These are phyloP conservation scores for Accipiter virgatus DNA, from an alignment of 2,113 vertebrate genomes.

Conservation along the genomic window DNA sequence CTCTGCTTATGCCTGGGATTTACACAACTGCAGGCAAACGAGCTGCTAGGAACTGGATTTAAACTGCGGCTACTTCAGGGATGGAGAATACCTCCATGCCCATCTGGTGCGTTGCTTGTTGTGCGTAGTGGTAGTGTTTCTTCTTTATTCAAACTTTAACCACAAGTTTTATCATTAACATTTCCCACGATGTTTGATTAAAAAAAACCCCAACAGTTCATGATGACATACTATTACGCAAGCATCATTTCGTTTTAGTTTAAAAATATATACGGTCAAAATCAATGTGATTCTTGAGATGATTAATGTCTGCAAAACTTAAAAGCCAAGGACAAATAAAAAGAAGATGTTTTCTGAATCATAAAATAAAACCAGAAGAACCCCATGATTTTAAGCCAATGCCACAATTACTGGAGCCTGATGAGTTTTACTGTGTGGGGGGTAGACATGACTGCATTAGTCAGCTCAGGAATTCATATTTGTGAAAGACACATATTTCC, in stretches of 20 bases:
- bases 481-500: not conserved
- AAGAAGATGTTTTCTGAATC: not conserved
- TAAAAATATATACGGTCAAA: not conserved
- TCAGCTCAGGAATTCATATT: not conserved
- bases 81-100: not conserved
- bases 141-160: not conserved
- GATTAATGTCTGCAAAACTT: not conserved
- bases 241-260: not conserved
- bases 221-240: not conserved
- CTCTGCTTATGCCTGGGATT: not conserved
- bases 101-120: not conserved
- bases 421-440: not conserved
- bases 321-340: not conserved
- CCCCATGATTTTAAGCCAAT: not conserved
- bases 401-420: not conserved
- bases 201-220: not conserved
- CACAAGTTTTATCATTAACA: not conserved
- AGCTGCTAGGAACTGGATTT: not conserved
- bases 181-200: not conserved
- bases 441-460: not conserved
- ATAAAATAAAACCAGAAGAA: not conserved
- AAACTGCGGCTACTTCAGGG: not conserved
- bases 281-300: not conserved
- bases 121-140: not conserved
- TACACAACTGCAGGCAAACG: not conserved